These are phyloP conservation scores for Drosophila multiciliata DNA, from an alignment of 2,888 invertebrate species.

Conservation along the genomic window DNA sequence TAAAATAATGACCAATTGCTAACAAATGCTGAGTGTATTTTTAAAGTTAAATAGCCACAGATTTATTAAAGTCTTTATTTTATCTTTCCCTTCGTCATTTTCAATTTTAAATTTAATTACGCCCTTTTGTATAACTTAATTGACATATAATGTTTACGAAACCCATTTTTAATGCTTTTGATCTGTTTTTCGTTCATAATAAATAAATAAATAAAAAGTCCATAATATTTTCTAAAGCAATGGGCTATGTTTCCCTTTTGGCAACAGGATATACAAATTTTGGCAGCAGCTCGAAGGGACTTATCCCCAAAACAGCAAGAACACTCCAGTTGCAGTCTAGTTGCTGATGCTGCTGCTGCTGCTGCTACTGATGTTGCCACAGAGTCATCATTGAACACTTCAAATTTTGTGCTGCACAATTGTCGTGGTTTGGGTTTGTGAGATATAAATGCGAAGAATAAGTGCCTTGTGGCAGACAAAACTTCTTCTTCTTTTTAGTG, in stretches of 20 bases:
- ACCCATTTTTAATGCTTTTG: neutral
- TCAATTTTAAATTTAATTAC: neutral
- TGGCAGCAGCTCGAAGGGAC: constrained; percentile 8
- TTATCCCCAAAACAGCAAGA: constrained; percentile 1
- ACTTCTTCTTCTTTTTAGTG: constrained; percentile 12
- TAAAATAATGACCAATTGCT: neutral
- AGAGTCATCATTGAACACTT: constrained; percentile 48
- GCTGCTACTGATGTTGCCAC: constrained; percentile 13
- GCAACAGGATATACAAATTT: neutral
- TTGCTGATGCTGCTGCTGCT: neutral
- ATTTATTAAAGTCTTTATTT: neutral
- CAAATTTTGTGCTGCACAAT: constrained; percentile 44
- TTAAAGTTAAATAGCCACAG: no score
- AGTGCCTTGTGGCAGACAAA: constrained; percentile 10
- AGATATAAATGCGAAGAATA: constrained; percentile 5
- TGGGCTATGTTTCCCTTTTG: neutral
- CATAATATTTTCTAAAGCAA: neutral
- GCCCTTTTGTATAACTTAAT: no score
- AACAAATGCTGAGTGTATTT: neutral
- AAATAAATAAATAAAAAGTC: neutral
- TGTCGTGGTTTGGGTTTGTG: constrained; percentile 12
- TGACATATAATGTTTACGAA: neutral
- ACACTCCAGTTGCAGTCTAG: constrained; percentile 9
- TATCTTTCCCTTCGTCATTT: neutral
- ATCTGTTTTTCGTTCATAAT: neutral